A percentile compares a stretch with the other conserved stretches of the same genome.
These are phyloP conservation scores for Mastomys natalensis DNA, from an alignment of 2,113 vertebrate species.

Conservation along the genomic window DNA sequence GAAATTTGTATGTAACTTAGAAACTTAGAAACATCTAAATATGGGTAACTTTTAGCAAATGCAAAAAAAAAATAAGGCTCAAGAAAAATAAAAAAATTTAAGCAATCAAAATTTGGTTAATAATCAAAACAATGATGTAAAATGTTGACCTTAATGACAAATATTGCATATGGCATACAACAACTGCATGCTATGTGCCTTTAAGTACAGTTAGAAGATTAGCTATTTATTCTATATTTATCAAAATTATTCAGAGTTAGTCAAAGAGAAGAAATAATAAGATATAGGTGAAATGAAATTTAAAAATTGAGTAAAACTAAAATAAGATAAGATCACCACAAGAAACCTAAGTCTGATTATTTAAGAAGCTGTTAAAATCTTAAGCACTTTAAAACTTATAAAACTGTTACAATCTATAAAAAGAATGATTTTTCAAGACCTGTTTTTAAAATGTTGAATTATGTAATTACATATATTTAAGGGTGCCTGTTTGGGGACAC, in stretches of 20 bases:
- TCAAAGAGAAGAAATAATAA: not conserved
- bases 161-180: not conserved
- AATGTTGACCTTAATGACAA: not conserved
- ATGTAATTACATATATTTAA: not conserved
- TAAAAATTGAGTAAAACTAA: slow-evolving; percentile 16
- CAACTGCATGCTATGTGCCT: not conserved
- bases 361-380: not conserved
- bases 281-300: not conserved
- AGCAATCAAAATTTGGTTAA: not conserved
- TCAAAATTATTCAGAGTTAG: not conserved
- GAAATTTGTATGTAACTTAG: not conserved
- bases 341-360: not conserved
- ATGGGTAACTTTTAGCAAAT: not conserved
- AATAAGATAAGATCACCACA: not conserved
- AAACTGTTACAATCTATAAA: not conserved
- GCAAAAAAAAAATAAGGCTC: not conserved
- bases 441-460: not conserved
- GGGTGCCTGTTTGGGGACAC: not conserved
- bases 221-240: not conserved
- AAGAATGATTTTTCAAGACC: not conserved
- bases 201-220: not conserved
- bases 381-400: not conserved
- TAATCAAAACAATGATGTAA: not conserved
- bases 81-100: not conserved
- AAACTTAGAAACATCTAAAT: not conserved